phyloP scores from a whole-genome alignment of 2,797 vertebrate genomes.

The Erethizon dorsatum region DNA sequence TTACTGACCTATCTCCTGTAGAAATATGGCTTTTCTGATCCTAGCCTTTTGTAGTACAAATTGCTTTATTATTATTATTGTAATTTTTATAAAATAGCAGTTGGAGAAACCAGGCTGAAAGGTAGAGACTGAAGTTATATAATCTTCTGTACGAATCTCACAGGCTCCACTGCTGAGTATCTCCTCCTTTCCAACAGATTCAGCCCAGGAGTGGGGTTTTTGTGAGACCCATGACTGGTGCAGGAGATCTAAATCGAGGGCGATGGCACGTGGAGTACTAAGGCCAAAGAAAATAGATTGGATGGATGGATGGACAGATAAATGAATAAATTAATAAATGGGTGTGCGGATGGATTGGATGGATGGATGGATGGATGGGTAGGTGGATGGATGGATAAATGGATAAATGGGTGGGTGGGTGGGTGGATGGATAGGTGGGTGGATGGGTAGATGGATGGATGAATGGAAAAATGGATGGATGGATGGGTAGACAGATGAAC shows the following conservation, averaged over 20 bases:
- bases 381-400: no score
- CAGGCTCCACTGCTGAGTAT: not conserved
- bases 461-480: no score
- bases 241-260: not conserved
- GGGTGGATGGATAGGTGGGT: no score
- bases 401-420: no score
- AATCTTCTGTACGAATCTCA: not conserved
- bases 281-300: not conserved
- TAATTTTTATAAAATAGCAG: conserved; percentile 93
- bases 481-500: not conserved
- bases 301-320: not conserved
- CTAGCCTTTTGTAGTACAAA: conserved; percentile 90
- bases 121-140: conserved; percentile 50
- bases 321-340: no score
- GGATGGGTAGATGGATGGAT: no score
- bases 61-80: conserved; percentile 76
- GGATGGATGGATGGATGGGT: no score
- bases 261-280: no score
- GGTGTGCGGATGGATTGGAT: not conserved
- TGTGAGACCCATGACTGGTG: not conserved
- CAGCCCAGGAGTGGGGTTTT: not conserved
- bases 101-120: conserved; percentile 74
- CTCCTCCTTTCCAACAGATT: not conserved
- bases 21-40: conserved; percentile 93
- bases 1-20: conserved; percentile 91